Percentiles rank a stretch among this genome's conserved stretches.
Conservation (phyloP, 2,113 vertebrate species). For the Lepisosteus osseus region DNA sequence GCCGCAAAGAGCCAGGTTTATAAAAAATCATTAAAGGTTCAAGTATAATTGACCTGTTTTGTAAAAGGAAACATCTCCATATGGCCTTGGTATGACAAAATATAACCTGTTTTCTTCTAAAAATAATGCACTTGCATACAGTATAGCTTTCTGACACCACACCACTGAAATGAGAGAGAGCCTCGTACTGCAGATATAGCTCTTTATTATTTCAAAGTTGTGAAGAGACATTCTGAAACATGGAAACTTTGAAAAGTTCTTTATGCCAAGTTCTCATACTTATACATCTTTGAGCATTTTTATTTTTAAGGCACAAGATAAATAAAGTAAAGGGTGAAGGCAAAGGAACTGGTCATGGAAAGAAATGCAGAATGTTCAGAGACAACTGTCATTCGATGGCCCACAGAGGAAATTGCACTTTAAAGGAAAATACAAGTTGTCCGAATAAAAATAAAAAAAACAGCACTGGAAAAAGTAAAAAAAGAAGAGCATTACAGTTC, state of each 20-base stretch:
- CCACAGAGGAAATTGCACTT: background rate
- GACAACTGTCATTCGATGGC: conserved; percentile 21
- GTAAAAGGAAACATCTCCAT: too few species aligned
- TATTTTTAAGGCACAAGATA: conserved; percentile 78
- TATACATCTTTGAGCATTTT: conserved; percentile 30
- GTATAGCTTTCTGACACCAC: background rate
- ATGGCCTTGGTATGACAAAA: too few species aligned
- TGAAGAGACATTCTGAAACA: conserved; percentile 39
- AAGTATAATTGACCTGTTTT: too few species aligned
- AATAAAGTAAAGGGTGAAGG: conserved; percentile 55
- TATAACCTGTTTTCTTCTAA: too few species aligned
- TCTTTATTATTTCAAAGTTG: conserved; percentile 53
- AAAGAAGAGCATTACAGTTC: background rate
- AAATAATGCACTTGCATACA: too few species aligned
- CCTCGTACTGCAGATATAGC: conserved; percentile 18
- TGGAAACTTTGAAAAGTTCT: conserved; percentile 23
- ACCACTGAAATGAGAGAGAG: conserved; percentile 26
- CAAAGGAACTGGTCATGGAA: conserved; percentile 10
- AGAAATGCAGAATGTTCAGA: conserved; percentile 18
- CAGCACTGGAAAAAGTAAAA: background rate
- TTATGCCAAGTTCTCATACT: conserved; percentile 16
- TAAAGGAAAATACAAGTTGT: background rate
- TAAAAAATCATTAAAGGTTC: too few species aligned
- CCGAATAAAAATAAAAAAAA: background rate
- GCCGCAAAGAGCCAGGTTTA: too few species aligned